Base-by-base conservation (phyloP, 2,797 vertebrate species). In the Anabas testudineus region DNA sequence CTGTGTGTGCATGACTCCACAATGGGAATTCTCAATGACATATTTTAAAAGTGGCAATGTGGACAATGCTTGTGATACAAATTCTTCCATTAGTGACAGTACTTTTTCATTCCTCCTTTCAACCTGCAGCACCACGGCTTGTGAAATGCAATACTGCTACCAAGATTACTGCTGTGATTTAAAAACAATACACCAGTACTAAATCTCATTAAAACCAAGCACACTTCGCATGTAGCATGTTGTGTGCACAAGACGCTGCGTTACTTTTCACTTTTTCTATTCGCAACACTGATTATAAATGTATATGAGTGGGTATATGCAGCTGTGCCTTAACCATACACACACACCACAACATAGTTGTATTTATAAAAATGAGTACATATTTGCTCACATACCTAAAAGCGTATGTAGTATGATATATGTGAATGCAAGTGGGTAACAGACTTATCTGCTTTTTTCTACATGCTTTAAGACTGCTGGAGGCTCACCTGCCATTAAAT, bases 241-340 rank as follows among this genome's bases (percentile, higher is more conserved):
- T 7, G 24, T 19, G 24, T 61, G 24, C 24, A 22, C 45, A 24
- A 21, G 32, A 48, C 41, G 14, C 26, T 62, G 42, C 37, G 57
- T 28, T 32, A 14, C 57, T 68, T 21, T 57, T 46, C 13, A 45
- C 22, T 15, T 19, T 51, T 48, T 12, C 57, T 24, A 32, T 65
- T n/a, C 19, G 18, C 16, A 58, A 22, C 22, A 48, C 51, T 22
- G 21, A 62, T 53, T 61, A 60, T 47, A 60, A 67, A 72, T 41
- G 39, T 39, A 30, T 13, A 59, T 48, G 22, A 53, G 53, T 16
- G 18, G 55, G 55, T 13, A 43, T 34, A n/a, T 53, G 26, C 39
- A 65, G 36, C 66, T 49, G 42, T 30, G 46, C 10, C 22, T 2
- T 0, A 42, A 57, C 5, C 21, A 22, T 12, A 4, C 30, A 52